Evolutionary conservation across 2,888 invertebrate genomes (phyloP).

Genomic region (Chrysina gloriosa): DNA sequence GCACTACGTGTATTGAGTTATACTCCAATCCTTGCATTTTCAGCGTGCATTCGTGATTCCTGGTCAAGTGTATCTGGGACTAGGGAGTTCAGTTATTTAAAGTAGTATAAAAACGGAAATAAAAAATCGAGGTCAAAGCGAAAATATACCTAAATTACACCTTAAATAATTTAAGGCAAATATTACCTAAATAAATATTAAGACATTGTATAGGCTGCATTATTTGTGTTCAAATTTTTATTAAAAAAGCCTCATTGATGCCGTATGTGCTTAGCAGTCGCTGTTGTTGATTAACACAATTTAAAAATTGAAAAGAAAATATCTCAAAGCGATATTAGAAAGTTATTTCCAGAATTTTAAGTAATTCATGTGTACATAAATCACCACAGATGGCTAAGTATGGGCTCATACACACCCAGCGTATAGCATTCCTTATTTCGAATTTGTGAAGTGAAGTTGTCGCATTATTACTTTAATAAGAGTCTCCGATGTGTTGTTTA

Average conservation of each 20-base stretch:
- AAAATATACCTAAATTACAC: too few relatives aligned
- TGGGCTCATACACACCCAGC: background rate
- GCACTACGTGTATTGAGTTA: too few relatives aligned
- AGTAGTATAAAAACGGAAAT: too few relatives aligned
- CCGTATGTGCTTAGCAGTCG: background rate
- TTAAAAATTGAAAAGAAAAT: slow-evolving; percentile 32
- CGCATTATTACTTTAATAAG: slow-evolving; percentile 14
- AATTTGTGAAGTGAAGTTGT: slow-evolving; percentile 31
- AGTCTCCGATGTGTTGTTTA: background rate
- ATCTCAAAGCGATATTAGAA: slow-evolving; percentile 13
- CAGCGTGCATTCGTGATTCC: too few relatives aligned
- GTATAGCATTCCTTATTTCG: background rate
- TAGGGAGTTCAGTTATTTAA: too few relatives aligned
- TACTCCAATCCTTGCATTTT: too few relatives aligned
- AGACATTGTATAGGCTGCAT: too few relatives aligned
- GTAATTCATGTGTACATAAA: background rate
- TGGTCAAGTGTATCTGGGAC: too few relatives aligned
- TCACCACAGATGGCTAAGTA: background rate
- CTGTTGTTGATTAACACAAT: slow-evolving; percentile 16
- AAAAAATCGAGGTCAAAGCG: too few relatives aligned
- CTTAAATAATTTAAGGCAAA: too few relatives aligned
- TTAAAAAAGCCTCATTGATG: background rate
- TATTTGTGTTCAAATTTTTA: too few relatives aligned
- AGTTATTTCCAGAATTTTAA: slow-evolving; percentile 22
- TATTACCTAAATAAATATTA: too few relatives aligned